Conservation (phyloP, 2,888 invertebrate genomes). For the Helleia helle region DNA sequence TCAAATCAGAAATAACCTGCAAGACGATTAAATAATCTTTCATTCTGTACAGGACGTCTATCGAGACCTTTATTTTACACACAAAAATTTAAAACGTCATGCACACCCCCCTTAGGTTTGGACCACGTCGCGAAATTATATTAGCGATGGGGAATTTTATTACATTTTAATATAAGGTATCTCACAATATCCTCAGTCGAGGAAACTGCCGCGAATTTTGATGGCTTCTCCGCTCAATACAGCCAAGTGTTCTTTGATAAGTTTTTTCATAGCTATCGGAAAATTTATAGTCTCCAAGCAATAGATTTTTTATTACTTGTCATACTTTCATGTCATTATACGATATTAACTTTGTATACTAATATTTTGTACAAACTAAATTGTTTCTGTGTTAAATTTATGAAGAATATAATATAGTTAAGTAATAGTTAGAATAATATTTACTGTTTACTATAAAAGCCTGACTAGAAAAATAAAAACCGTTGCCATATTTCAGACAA, state of each 20-base stretch:
- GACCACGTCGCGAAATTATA: slow-evolving; percentile 46
- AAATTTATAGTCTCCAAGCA: slow-evolving; percentile 29
- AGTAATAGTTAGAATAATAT: too few relatives aligned
- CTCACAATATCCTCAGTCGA: slow-evolving; percentile 40
- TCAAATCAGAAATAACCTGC: too few relatives aligned
- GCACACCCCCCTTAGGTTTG: slow-evolving; percentile 29
- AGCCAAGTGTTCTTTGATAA: slow-evolving; percentile 35
- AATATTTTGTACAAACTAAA: too few relatives aligned
- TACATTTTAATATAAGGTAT: slow-evolving; percentile 62
- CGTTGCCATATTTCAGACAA: too few relatives aligned
- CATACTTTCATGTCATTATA: slow-evolving; percentile 22
- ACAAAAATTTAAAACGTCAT: slow-evolving; percentile 22
- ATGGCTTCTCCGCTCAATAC: slow-evolving; percentile 34
- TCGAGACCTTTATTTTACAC: too few relatives aligned
- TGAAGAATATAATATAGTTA: too few relatives aligned
- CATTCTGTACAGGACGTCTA: too few relatives aligned
- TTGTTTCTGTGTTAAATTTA: too few relatives aligned
- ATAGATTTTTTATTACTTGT: slow-evolving; percentile 25
- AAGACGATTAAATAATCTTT: too few relatives aligned
- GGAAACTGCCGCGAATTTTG: slow-evolving; percentile 41
- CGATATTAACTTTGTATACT: slow-evolving; percentile 18
- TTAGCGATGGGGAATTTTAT: slow-evolving; percentile 54
- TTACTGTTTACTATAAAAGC: too few relatives aligned
- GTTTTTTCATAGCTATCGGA: slow-evolving; percentile 27
- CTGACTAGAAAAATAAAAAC: too few relatives aligned